Percentiles rank a stretch among this genome's conserved stretches.
These are phyloP conservation scores for Macrocentrus cingulum DNA, from an alignment of 1,140 invertebrate genomes.

Conservation along the genomic window DNA sequence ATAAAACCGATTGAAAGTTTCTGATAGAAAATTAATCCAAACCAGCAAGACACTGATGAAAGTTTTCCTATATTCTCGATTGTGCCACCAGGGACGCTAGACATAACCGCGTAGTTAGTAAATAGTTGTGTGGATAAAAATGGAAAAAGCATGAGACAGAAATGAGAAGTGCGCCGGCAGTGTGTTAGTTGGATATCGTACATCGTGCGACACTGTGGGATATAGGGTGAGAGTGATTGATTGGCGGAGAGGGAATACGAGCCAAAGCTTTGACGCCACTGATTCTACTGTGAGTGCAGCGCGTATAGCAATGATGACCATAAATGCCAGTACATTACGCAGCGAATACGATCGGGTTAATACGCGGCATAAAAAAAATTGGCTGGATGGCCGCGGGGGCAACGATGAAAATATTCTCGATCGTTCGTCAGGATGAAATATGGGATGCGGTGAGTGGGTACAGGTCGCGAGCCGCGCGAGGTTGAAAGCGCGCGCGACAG, in stretches of 20 bases:
- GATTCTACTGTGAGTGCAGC: not conserved
- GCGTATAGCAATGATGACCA: slow-evolving; percentile 8
- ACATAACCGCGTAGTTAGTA: too few species aligned
- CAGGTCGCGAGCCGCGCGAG: slow-evolving; percentile 13
- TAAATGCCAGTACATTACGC: slow-evolving; percentile 17
- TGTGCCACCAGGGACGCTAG: too few species aligned
- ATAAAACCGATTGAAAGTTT: too few species aligned
- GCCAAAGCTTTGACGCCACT: not conserved
- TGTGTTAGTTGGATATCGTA: not conserved
- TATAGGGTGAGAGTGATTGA: slow-evolving; percentile 17
- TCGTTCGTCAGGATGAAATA: slow-evolving; percentile 56
- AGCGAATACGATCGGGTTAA: slow-evolving; percentile 15
- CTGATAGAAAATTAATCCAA: too few species aligned
- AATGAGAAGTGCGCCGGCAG: slow-evolving; percentile 3
- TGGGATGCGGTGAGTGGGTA: slow-evolving; percentile 30
- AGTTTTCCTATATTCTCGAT: too few species aligned
- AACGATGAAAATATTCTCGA: slow-evolving; percentile 56
- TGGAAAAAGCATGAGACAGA: not conserved
- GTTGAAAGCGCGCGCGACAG: not conserved
- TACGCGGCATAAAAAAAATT: slow-evolving; percentile 26
- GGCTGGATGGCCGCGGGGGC: slow-evolving; percentile 36
- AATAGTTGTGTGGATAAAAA: too few species aligned
- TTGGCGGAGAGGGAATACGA: not conserved
- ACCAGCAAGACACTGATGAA: too few species aligned
- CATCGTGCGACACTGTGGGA: not conserved